Percentiles rank a stretch among this genome's conserved stretches.
Evolutionary conservation across 2,888 invertebrate genomes (phyloP).

Genomic region (Aleiodes leptofemur): DNA sequence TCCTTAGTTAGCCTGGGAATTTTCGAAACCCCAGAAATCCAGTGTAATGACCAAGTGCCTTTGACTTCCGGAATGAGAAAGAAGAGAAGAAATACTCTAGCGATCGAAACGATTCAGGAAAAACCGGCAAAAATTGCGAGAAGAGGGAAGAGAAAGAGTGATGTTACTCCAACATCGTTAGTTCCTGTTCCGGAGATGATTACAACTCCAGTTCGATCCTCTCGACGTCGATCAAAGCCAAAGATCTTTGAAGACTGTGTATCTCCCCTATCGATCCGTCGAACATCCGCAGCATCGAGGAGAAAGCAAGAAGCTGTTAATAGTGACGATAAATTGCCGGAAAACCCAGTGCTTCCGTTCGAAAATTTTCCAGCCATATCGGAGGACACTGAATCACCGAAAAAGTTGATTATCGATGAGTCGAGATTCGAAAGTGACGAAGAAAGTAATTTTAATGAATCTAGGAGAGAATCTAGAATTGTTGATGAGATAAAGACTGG

Average conservation of each 20-base stretch:
- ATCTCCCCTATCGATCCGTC: neutral
- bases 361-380: neutral
- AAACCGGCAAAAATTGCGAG: neutral
- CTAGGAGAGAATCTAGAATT: too few relatives aligned
- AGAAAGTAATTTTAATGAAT: neutral
- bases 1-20: too few relatives aligned
- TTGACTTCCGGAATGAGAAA: neutral
- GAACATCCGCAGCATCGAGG: neutral
- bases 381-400: conserved; percentile 26
- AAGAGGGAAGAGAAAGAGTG: neutral
- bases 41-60: too few relatives aligned
- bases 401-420: neutral
- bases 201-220: conserved; percentile 22
- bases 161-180: neutral
- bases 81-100: neutral
- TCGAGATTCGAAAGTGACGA: neutral
- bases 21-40: too few relatives aligned
- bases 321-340: neutral
- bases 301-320: neutral
- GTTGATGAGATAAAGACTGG: neutral
- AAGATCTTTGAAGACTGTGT: conserved; percentile 51
- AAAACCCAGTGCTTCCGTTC: too few relatives aligned
- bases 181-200: neutral
- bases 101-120: neutral
- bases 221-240: conserved; percentile 44